Evolutionary conservation across 2,888 invertebrate genomes (phyloP).

Genomic region (Tinea pellionella): DNA sequence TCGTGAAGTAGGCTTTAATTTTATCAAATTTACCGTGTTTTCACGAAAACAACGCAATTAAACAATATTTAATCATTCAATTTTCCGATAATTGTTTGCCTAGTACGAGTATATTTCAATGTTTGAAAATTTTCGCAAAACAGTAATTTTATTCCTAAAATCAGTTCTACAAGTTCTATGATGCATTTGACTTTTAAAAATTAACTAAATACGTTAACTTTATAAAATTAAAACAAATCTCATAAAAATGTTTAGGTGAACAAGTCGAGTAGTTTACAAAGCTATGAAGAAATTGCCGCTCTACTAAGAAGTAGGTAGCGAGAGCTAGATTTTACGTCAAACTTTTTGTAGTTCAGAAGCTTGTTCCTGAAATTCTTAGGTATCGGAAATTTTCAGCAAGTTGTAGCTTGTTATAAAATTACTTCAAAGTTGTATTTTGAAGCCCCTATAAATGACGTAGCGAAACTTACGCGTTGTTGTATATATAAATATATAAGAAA

Average conservation of each 20-base stretch:
- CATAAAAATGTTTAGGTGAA: no score
- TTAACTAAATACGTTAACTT: no score
- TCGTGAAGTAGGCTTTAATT: no score
- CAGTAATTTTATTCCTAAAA: no score
- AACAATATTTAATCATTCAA: neutral
- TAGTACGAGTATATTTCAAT: no score
- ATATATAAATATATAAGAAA: neutral
- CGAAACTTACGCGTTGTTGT: neutral
- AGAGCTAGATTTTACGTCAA: neutral
- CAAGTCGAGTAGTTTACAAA: neutral
- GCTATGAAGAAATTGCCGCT: constrained; percentile 8
- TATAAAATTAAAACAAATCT: no score
- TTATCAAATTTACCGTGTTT: no score
- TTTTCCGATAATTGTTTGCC: neutral
- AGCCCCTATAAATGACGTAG: neutral
- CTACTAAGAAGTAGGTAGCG: neutral
- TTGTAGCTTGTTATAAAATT: constrained; percentile 1
- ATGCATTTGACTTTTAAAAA: no score
- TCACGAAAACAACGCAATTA: neutral
- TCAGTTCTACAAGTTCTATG: no score
- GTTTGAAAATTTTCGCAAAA: no score
- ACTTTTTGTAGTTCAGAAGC: constrained; percentile 1
- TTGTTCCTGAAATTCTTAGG: neutral
- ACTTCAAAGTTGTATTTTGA: neutral
- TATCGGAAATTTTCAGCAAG: neutral